Conservation (phyloP, 2,888 invertebrate species). For the Agrochola lota region DNA sequence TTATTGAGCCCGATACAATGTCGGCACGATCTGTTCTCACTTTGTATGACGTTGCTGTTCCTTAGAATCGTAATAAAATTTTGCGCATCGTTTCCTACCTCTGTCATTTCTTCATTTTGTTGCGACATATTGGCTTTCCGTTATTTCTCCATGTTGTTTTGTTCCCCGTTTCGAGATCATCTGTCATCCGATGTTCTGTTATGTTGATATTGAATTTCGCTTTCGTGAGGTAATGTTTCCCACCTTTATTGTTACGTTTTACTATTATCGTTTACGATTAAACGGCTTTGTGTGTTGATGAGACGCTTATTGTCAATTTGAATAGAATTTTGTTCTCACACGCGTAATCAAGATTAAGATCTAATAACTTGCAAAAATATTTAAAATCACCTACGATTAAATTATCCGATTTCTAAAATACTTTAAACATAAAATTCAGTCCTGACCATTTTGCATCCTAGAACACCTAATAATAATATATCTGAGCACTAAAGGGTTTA, state of each 20-base stretch:
- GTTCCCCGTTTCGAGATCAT: slow-evolving; percentile 31
- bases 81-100: slow-evolving; percentile 64
- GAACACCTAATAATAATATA: neutral
- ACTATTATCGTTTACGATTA: neutral
- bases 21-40: slow-evolving; percentile 72
- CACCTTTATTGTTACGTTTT: slow-evolving; percentile 23
- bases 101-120: slow-evolving; percentile 65
- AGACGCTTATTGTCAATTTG: neutral
- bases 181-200: slow-evolving; percentile 45
- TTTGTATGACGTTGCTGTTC: slow-evolving; percentile 71
- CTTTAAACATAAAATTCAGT: neutral
- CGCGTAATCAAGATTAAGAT: neutral
- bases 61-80: slow-evolving; percentile 74
- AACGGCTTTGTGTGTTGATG: neutral
- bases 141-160: slow-evolving; percentile 48
- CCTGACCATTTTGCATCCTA: neutral
- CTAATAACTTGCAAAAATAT: no score
- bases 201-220: slow-evolving; percentile 54
- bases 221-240: slow-evolving; percentile 23
- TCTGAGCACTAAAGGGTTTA: slow-evolving; percentile 19
- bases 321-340: neutral
- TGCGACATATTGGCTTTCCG: slow-evolving; percentile 59
- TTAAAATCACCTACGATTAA: neutral
- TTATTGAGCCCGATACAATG: slow-evolving; percentile 76
- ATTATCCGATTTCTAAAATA: no score